Conservation (phyloP, 2,888 invertebrate genomes). For the Adineta ricciae region DNA sequence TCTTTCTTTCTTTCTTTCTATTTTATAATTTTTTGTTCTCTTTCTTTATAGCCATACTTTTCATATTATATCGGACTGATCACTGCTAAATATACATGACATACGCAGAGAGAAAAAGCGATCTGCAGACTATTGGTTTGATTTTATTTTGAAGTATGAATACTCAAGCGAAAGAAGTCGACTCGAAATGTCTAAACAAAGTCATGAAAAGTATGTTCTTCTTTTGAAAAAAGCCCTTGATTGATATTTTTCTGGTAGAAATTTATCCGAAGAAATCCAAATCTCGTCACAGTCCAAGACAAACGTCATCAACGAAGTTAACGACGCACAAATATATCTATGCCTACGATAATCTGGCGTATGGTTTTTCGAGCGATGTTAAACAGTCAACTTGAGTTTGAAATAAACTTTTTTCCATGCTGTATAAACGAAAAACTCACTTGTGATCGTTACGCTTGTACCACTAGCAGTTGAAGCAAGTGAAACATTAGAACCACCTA, state of each 20-base stretch:
- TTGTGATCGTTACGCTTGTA: background rate
- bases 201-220: background rate
- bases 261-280: background rate
- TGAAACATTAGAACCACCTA: conserved; percentile 6
- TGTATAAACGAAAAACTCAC: background rate
- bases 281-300: background rate
- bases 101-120: background rate
- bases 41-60: background rate
- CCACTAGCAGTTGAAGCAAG: background rate
- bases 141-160: background rate
- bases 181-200: background rate
- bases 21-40: background rate
- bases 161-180: background rate
- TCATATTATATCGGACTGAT: background rate
- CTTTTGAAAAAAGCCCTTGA: no score
- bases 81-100: no score
- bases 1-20: background rate
- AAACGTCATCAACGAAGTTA: background rate
- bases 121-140: background rate
- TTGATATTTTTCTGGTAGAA: background rate
- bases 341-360: conserved; percentile 3
- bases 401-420: no score
- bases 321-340: background rate
- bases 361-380: background rate
- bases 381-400: background rate